Base-by-base conservation (phyloP, 2,797 vertebrate genomes). In the Crocidura indochinensis region DNA sequence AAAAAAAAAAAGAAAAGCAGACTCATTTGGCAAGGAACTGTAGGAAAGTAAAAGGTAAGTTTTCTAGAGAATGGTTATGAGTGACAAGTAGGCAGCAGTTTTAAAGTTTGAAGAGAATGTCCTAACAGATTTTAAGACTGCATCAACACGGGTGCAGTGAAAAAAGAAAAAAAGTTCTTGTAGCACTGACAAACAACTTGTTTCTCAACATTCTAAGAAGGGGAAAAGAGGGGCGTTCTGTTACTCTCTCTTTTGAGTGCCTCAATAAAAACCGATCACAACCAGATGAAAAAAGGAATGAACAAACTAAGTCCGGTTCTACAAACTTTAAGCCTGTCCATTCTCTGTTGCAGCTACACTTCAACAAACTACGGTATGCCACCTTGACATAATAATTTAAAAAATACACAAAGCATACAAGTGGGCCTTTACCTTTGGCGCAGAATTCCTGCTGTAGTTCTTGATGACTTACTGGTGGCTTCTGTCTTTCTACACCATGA, bases 351-450 rank as follows among this genome's bases (percentile, higher is more conserved):
- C 1, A 51, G 84, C 60, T 62, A 12, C 27, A 8, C 26, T 62
- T 29, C 11, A 29, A 10, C 38, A 67, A 81, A 46, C 44, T 27
- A 60, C 38, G 75, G 47, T 14, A 38, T 10, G 84, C 51, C 84
- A 77, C 76, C 29, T 53, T 60, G 38, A 53, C 38, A 73, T 24
- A 60, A 60, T 60, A 19, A 60, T 15, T 60, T 20, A 20, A 60
- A 60, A 60, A 60, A 60, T 44, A 73, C 72, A 85, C 38, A 38
- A 38, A 78, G 19, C 53, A 62, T 6, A 31, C 68, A 38, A 87
- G 10, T 3, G 89, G 67, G 8, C 11, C 0, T 94, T 97, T 98
- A 98, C 98, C 98, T 98, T 97, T 94, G 93, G 74, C 77, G 86
- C 60, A 84, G 91, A 74, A 51, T 87, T 88, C 76, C 94, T 95